Evolutionary conservation across 1,140 invertebrate species (phyloP).

Genomic region (Caligus rogercresseyi): DNA sequence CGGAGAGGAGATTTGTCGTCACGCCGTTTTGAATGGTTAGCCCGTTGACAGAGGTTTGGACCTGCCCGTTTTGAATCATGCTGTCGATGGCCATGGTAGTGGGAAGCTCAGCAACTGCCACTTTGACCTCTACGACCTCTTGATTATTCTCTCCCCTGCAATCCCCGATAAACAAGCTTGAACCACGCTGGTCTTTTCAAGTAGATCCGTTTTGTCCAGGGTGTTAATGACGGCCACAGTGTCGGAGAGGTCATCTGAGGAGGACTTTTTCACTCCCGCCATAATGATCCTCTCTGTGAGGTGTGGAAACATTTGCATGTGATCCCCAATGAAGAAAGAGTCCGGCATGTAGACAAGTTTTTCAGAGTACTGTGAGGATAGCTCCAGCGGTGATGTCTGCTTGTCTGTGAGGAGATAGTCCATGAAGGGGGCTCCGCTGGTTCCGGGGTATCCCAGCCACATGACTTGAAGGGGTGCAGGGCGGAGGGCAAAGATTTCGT

Average conservation of each 20-base stretch:
- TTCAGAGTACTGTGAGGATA: conserved; percentile 69
- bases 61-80: conserved; percentile 33
- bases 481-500: conserved; percentile 93
- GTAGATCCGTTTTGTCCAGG: conserved; percentile 72
- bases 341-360: conserved; percentile 95
- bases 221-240: conserved; percentile 88
- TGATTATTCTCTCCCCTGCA: conserved; percentile 27
- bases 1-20: conserved; percentile 42
- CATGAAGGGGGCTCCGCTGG: conserved; percentile 94
- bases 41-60: conserved; percentile 73
- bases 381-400: conserved; percentile 71
- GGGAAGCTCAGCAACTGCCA: conserved; percentile 82
- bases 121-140: conserved; percentile 55
- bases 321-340: conserved; percentile 98
- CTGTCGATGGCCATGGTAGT: conserved; percentile 74
- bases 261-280: conserved; percentile 26
- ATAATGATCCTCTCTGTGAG: conserved; percentile 72
- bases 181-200: conserved; percentile 64
- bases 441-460: conserved; percentile 99
- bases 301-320: conserved; percentile 97
- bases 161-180: conserved; percentile 40
- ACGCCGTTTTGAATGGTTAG: conserved; percentile 81
- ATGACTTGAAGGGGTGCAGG: conserved; percentile 90
- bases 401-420: conserved; percentile 94
- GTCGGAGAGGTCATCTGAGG: conserved; percentile 41